Evolutionary conservation across 2,888 invertebrate genomes (phyloP).

Genomic region (Ophion slaviceki): DNA sequence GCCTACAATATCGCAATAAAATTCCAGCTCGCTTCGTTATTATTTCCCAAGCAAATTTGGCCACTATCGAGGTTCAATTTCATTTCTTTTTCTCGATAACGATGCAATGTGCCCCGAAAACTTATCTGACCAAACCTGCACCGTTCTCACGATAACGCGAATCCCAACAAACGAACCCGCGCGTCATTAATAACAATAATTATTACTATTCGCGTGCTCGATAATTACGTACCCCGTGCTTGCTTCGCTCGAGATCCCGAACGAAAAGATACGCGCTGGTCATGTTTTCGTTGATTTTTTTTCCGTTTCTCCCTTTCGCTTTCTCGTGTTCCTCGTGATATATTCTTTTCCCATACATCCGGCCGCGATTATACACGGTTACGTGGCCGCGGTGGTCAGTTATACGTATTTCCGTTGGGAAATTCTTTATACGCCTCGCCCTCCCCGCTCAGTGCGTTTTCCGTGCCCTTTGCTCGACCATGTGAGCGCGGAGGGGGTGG

Average conservation of each 20-base stretch:
- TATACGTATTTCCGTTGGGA: conserved; percentile 47
- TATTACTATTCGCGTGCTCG: not conserved
- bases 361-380: conserved; percentile 1
- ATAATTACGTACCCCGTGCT: conserved; percentile 13
- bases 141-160: not conserved
- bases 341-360: conserved; percentile 38
- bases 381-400: conserved; percentile 17
- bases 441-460: conserved; percentile 23
- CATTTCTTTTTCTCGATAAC: no score
- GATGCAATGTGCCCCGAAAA: no score
- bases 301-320: not conserved
- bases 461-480: conserved; percentile 11
- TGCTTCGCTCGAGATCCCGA: conserved; percentile 10
- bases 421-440: conserved; percentile 51
- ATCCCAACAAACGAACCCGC: not conserved
- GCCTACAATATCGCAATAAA: no score
- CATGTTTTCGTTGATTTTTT: conserved; percentile 7
- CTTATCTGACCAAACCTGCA: no score
- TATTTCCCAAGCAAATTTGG: no score
- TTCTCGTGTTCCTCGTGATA: conserved; percentile 30
- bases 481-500: not conserved
- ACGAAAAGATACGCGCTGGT: not conserved
- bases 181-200: not conserved
- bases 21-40: no score
- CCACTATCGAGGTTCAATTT: no score